phyloP scores from a whole-genome alignment of 2,888 invertebrate species.

The Caenorhabditis sp. region DNA sequence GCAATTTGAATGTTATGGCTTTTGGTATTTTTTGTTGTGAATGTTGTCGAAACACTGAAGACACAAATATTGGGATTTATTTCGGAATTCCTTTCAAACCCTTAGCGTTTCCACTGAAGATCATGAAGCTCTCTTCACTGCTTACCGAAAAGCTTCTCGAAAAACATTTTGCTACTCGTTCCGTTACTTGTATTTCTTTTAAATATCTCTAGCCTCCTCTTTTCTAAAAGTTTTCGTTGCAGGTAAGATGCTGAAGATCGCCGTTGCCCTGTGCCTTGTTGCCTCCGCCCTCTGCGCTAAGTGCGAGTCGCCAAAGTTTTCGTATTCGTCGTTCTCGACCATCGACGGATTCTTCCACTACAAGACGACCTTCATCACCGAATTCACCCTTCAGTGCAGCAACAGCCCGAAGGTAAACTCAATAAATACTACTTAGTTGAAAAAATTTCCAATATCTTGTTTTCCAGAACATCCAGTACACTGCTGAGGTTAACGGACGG shows the following conservation, averaged over 20 bases:
- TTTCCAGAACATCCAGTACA: constrained; percentile 86
- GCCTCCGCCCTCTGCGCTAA: constrained; percentile 66
- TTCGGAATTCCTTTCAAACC: no score
- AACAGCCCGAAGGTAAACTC: constrained; percentile 81
- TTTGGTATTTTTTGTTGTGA: no score
- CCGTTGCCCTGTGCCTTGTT: constrained; percentile 48
- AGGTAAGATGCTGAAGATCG: constrained; percentile 58
- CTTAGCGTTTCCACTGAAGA: no score
- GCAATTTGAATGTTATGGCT: not conserved
- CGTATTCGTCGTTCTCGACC: constrained; percentile 90
- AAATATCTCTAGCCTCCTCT: not conserved
- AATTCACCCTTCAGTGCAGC: constrained; percentile 89
- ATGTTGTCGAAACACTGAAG: not conserved
- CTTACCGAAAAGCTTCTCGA: no score
- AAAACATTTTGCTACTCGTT: not conserved
- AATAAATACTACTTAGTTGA: no score
- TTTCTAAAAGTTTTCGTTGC: not conserved
- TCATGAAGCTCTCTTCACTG: no score
- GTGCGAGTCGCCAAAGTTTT: constrained; percentile 80
- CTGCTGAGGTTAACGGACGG: constrained; percentile 91
- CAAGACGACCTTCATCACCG: constrained; percentile 89
- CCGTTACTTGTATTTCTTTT: not conserved
- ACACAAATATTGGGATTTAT: no score
- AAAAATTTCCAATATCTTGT: no score
- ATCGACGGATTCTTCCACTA: constrained; percentile 92